These are phyloP conservation scores for Pachliopta kotzebuea DNA, from an alignment of 2,888 invertebrate genomes.

Conservation along the genomic window DNA sequence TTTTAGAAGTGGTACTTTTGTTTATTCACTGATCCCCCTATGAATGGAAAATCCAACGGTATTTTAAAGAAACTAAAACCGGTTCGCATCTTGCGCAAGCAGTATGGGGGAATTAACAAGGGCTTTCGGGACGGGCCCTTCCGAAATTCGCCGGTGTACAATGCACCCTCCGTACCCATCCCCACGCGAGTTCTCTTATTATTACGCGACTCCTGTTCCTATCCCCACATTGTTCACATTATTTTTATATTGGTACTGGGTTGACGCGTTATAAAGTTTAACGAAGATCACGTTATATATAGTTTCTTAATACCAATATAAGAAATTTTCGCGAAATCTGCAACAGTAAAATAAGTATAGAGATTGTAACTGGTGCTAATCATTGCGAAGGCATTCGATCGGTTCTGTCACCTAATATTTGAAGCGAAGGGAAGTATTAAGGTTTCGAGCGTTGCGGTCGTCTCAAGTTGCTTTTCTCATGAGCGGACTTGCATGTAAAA, in stretches of 20 bases:
- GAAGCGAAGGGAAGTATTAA: slow-evolving; percentile 79
- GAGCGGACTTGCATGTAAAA: slow-evolving; percentile 79
- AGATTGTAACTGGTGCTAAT: slow-evolving; percentile 50
- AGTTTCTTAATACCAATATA: neutral
- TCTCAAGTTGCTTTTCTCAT: slow-evolving; percentile 80
- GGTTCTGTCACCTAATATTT: slow-evolving; percentile 77
- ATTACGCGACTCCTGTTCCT: slow-evolving; percentile 75
- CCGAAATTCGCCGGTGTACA: slow-evolving; percentile 79
- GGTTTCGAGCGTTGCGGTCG: slow-evolving; percentile 80
- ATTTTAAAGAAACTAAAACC: slow-evolving; percentile 76
- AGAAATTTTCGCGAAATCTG: slow-evolving; percentile 31
- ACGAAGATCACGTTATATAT: neutral
- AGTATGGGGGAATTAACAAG: slow-evolving; percentile 69
- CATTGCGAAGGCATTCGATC: slow-evolving; percentile 58
- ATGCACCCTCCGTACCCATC: slow-evolving; percentile 79
- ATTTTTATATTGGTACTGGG: slow-evolving; percentile 71
- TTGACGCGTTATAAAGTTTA: slow-evolving; percentile 62
- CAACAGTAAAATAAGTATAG: slow-evolving; percentile 28
- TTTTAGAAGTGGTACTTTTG: slow-evolving; percentile 16
- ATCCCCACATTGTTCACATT: slow-evolving; percentile 77
- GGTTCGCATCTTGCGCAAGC: slow-evolving; percentile 80
- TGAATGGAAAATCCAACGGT: slow-evolving; percentile 57
- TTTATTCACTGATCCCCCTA: slow-evolving; percentile 40
- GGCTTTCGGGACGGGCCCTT: slow-evolving; percentile 74
- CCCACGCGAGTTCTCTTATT: slow-evolving; percentile 79